Base-by-base conservation (phyloP, 2,888 invertebrate genomes). In the Meteorus cinctellus region DNA sequence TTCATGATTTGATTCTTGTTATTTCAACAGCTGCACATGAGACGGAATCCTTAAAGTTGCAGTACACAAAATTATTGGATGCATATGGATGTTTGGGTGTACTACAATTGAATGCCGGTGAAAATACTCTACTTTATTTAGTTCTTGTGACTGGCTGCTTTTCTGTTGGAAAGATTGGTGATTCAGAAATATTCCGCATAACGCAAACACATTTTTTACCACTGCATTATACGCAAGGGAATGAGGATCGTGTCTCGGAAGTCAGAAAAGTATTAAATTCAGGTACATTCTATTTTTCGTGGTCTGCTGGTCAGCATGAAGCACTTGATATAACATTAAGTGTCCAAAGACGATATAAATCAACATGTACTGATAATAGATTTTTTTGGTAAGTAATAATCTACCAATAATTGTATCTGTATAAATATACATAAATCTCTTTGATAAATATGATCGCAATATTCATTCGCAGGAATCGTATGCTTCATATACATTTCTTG, bases 201-300 rank as follows among this genome's bases (percentile, higher is more conserved):
- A 98, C 97, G 0, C 96, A 97, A 89, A 97, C 97, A 0, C 94
- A 95, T 83, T 97, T 98, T 89, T 92, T 98, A 12, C 97, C 98
- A 0, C 90, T 98, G 78, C 95, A 96, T 89, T 94, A 95, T 86
- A 93, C 93, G 65, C 91, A 92, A 82, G 89, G 90, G 36, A 92
- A 91, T 81, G 93, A 93, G 83, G 93, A 93, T 79, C 89, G 92
- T 77, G 91, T 93, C 34, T 89, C 91, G 1, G 93, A 93, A 86
- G 93, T 92, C 4, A 93, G 97, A 80, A 98, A 98, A 90, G 91
- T 99, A 73, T 91, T 99, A 4, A 98, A 97, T 89, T 98, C 98
- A n/a, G 99, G 99, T 14, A 98, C 98, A 51, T 99, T 99, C 90
- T 99, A 99, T 89, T 99, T 99, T 90, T 96, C 98, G 0, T 96